Base-by-base conservation (phyloP, 2,113 vertebrate genomes). In the Columba livia region DNA sequence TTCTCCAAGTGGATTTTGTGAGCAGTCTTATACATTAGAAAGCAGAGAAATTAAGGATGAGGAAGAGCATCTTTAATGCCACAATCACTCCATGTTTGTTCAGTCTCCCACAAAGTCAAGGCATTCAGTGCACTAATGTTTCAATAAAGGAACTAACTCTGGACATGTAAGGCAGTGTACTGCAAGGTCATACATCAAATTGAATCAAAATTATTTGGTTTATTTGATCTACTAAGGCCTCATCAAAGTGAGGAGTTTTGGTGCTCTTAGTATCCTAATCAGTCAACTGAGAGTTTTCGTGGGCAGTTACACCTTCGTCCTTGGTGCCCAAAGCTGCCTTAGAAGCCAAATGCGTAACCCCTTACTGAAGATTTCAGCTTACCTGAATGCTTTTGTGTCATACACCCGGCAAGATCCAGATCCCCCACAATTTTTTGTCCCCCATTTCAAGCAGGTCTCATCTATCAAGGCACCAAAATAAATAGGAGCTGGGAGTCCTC, bases 401-500 rank as follows among this genome's bases (percentile, higher is more conserved):
- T 99, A 99, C 15, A 99, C 95, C 18, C 99, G 97, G 88, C 99
- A 99, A 25, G 99, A 98, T 9, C 99, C 99, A 78, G 97, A 95
- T 29, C 98, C 98, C 1, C 98, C 99, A 54, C 99, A 99, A 42
- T 87, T 98, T 98, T 93, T 98, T 65, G 96, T 98, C 10, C 99
- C 99, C 99, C 99, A 99, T 28, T 99, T 99, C 97, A 99, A 97
- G 97, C 99, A 99, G 6, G 99, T 99, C 48, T 90, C 80, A 38
- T 99, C 99, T 88, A 99, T 98, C 90, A 99, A 96, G 26, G 98
- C 99, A 69, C 99, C 99, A 19, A 99, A 99, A 95, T 99, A 99
- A 93, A 99, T 98, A 10, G 99, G 98, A 34, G 99, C 98, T 71
- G 99, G 99, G 60, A 99, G 99, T 61, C 99, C 99, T 96, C 99